Evolutionary conservation across 2,113 vertebrate genomes (phyloP).

Genomic region (Epinephelus moara): DNA sequence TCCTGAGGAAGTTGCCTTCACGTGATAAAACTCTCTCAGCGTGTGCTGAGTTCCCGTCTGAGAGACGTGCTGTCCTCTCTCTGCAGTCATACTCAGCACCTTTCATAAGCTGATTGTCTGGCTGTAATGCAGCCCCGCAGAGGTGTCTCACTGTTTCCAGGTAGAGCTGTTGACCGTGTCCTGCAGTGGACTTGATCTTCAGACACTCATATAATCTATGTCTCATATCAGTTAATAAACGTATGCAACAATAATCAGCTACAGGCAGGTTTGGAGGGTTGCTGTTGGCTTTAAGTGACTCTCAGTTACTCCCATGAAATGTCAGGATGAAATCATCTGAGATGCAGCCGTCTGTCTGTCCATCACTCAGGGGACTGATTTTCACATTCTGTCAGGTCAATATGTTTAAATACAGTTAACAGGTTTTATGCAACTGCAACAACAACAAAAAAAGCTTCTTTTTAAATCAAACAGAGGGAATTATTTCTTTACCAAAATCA

Average conservation of each 20-base stretch:
- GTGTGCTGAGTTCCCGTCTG: not conserved
- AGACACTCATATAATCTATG: constrained; percentile 17
- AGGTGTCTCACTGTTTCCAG: constrained; percentile 33
- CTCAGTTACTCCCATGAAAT: no score
- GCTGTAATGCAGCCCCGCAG: constrained; percentile 17
- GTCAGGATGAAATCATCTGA: not conserved
- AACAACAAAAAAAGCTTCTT: no score
- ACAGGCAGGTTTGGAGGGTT: not conserved
- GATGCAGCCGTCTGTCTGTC: not conserved
- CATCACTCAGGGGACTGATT: no score
- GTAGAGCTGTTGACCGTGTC: not conserved
- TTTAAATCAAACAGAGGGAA: no score
- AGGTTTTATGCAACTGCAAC: no score
- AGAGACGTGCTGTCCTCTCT: constrained; percentile 13
- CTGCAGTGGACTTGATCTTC: constrained; percentile 26
- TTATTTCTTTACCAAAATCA: no score
- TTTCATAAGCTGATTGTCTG: constrained; percentile 70
- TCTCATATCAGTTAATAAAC: constrained; percentile 16
- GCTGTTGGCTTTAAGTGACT: not conserved
- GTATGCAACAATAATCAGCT: not conserved
- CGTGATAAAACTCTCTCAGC: constrained; percentile 12
- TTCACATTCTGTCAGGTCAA: no score
- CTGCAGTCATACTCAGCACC: constrained; percentile 32
- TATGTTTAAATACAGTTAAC: no score
- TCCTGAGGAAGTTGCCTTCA: not conserved